Evolutionary conservation across 53 echinoderm and acorn worm genomes (phyloP), one percentile per base, ranked within the genome.

Genomic region (Temnopleurus reevesii): DNA sequence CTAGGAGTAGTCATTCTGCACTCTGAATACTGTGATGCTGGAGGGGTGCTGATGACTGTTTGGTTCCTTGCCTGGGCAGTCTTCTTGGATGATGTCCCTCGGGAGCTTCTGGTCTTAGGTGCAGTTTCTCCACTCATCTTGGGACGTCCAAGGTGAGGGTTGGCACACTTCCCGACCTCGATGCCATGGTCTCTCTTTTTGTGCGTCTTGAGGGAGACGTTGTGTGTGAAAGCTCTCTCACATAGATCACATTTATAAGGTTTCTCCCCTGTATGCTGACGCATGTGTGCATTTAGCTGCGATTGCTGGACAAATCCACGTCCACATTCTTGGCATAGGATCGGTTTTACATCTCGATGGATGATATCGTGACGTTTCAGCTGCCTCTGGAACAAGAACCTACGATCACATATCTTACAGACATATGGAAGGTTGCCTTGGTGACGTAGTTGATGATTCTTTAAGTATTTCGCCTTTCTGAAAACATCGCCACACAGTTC

Each of bases 101-200:
- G 47, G 1, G 65, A 26, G 45, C 60, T 36, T 46, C 45, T 85
- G 46, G 31, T 71, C 71, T 87, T 87, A 29, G 88, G 88, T 19
- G 51, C 53, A 30, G 45, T 49, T 35, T 87, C 88, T 8, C 76
- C 54, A 5, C 51, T 53, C 88, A 46, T 46, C 63, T 87, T 87
- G 7, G 88, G 88, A 27, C 88, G 88, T 19, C 88, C 88, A 43
- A 87, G 46, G 25, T 87, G 88, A 47, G 88, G 88, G 15, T 87
- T 87, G 53, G 65, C 66, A 33, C 88, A 87, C 49, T 53, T 64
- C 35, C 51, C 65, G 0, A 87, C 88, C 26, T 92, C 88, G 58
- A 94, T 54, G 51, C 94, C 94, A 56, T 94, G 94, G 26, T 90
- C 94, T n/a, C 92, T 89, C 90, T 94, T 94, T 90, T 94, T 94